Conservation (phyloP, 2,797 vertebrate genomes). For the Naso thynnoides region DNA sequence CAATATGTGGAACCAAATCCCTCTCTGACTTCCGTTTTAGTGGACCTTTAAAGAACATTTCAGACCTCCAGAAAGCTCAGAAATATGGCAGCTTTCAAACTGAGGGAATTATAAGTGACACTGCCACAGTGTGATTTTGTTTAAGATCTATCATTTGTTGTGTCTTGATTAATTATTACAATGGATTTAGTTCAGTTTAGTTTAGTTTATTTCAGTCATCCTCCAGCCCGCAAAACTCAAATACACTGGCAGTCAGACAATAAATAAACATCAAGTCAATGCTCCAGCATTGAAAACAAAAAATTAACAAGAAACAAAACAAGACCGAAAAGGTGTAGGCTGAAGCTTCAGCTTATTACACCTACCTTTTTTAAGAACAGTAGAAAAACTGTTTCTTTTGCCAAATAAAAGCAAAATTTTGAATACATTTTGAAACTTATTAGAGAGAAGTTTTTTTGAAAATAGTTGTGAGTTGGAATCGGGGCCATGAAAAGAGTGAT, state of each 20-base stretch:
- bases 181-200: too few relatives aligned
- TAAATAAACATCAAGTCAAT: too few relatives aligned
- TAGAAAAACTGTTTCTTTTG: neutral
- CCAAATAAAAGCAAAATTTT: neutral
- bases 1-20: too few relatives aligned
- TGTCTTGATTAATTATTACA: neutral
- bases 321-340: too few relatives aligned
- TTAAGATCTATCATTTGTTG: neutral
- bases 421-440: slow-evolving; percentile 1
- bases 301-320: too few relatives aligned
- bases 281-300: too few relatives aligned
- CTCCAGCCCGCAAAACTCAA: too few relatives aligned
- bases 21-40: too few relatives aligned
- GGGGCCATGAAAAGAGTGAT: neutral
- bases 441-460: slow-evolving; percentile 1
- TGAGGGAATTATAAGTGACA: slow-evolving; percentile 1
- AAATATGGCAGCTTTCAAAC: neutral
- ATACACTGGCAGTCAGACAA: too few relatives aligned
- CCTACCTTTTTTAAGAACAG: too few relatives aligned
- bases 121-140: neutral
- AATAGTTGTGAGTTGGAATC: slow-evolving; percentile 7
- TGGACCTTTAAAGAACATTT: neutral
- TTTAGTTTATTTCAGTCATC: too few relatives aligned
- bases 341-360: too few relatives aligned
- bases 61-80: neutral